Evolutionary conservation across 2,113 vertebrate species (phyloP).

Genomic region (Petrocephalus zakoni): DNA sequence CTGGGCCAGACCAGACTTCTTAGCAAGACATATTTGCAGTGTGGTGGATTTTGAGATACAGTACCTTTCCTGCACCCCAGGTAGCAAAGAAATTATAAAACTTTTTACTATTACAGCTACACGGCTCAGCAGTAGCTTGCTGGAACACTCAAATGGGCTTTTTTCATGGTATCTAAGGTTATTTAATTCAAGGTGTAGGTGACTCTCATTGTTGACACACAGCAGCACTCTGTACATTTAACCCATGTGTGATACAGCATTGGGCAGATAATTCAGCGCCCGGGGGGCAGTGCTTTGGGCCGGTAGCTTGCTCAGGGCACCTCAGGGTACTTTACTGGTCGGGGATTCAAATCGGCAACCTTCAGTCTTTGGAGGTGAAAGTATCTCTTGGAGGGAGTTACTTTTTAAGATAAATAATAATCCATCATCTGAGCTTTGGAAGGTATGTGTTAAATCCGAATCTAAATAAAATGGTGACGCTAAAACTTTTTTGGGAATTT

Average conservation of each 20-base stretch:
- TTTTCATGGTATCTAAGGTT: not conserved
- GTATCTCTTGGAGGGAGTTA: not conserved
- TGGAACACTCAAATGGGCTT: not conserved
- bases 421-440: not conserved
- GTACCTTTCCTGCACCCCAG: not conserved
- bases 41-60: not conserved
- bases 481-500: not conserved
- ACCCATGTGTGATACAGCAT: too few species aligned
- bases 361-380: too few species aligned
- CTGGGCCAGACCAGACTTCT: not conserved
- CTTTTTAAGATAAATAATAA: not conserved
- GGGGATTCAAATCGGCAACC: too few species aligned
- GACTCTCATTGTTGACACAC: too few species aligned
- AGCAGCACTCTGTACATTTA: too few species aligned
- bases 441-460: not conserved
- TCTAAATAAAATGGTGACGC: not conserved
- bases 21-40: not conserved
- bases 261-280: too few species aligned
- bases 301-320: not conserved
- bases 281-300: too few species aligned
- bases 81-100: not conserved
- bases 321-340: too few species aligned
- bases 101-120: not conserved
- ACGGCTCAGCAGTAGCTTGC: not conserved
- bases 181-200: not conserved